Percentiles rank a stretch among this genome's conserved stretches.
These are phyloP conservation scores for Hippopotamyrus pictus DNA, from an alignment of 2,797 vertebrate species.

Conservation along the genomic window DNA sequence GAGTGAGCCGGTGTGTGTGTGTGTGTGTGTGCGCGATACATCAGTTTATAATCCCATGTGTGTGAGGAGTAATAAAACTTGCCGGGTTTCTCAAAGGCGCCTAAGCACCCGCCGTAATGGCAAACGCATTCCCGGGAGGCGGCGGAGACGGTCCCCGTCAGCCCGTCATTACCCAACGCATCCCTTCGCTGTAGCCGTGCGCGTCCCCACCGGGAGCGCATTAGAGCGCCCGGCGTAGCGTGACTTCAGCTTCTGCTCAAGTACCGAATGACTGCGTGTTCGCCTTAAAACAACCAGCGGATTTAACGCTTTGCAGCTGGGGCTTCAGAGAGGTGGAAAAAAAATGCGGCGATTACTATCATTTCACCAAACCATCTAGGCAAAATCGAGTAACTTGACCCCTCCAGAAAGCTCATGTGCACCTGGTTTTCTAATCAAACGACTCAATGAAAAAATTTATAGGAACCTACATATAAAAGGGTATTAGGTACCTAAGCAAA, in stretches of 20 bases:
- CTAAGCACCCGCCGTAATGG: not conserved
- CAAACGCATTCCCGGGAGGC: not conserved
- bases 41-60: not conserved
- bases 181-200: not conserved
- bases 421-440: not conserved
- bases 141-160: not conserved
- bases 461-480: not conserved
- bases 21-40: not conserved
- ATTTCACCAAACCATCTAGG: not conserved
- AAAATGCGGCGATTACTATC: not conserved
- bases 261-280: not conserved
- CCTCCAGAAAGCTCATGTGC: not conserved
- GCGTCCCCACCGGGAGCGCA: slow-evolving; percentile 9
- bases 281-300: not conserved
- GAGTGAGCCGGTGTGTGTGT: not conserved
- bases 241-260: slow-evolving; percentile 19
- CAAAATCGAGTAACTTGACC: not conserved
- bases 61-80: not conserved
- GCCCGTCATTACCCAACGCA: slow-evolving; percentile 3
- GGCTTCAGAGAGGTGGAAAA: not conserved
- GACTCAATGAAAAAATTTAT: not conserved
- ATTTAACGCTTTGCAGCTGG: not conserved
- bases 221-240: slow-evolving; percentile 7
- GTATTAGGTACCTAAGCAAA: not conserved
- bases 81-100: not conserved